Evolutionary conservation across 2,888 invertebrate genomes (phyloP).

Genomic region (Caradrina kadenii): DNA sequence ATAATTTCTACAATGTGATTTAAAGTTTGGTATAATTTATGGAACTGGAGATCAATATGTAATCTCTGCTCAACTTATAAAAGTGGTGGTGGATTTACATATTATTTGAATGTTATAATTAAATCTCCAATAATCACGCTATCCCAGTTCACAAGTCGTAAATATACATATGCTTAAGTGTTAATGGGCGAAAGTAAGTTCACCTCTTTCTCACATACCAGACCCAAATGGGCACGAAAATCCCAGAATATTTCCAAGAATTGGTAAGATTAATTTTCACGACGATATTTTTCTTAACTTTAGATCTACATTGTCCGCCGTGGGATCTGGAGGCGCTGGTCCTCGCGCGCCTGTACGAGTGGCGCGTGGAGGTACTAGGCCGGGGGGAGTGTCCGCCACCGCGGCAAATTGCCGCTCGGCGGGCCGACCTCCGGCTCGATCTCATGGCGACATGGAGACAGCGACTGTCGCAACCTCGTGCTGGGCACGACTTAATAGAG

Average conservation of each 20-base stretch:
- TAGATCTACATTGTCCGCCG: neutral
- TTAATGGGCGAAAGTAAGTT: conserved; percentile 38
- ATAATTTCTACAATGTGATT: too few relatives aligned
- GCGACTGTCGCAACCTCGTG: too few relatives aligned
- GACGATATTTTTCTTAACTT: neutral
- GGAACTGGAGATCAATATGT: conserved; percentile 38
- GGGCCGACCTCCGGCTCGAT: too few relatives aligned
- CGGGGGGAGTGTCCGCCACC: too few relatives aligned
- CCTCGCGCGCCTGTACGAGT: too few relatives aligned
- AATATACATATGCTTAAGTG: conserved; percentile 38
- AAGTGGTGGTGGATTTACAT: conserved; percentile 48
- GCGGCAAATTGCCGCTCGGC: too few relatives aligned
- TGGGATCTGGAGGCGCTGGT: too few relatives aligned
- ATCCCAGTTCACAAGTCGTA: conserved; percentile 42
- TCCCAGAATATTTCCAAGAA: neutral
- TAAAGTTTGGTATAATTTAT: conserved; percentile 47
- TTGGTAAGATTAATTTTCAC: neutral
- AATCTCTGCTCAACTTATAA: conserved; percentile 48
- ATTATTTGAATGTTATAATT: conserved; percentile 51
- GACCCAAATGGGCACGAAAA: conserved; percentile 12
- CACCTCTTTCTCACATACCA: conserved; percentile 9
- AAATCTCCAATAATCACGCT: conserved; percentile 52
- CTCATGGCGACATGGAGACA: too few relatives aligned
- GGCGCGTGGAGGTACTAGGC: too few relatives aligned
- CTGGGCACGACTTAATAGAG: too few relatives aligned